Conservation (phyloP, 2,888 invertebrate genomes). For the Caenorhabditis virilis region DNA sequence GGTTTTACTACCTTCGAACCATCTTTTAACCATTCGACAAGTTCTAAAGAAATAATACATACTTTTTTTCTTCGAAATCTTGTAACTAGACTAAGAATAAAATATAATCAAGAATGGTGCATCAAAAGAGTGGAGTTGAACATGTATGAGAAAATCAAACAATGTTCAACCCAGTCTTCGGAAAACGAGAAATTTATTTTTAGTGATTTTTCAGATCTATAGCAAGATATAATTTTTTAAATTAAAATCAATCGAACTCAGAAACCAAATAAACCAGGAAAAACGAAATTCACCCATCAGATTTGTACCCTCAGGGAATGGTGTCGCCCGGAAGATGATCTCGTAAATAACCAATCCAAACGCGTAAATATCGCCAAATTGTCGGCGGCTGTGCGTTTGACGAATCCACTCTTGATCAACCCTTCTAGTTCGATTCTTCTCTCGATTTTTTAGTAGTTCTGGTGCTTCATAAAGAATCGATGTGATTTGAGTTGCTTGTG, state of each 20-base stretch:
- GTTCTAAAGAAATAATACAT: conserved; percentile 23
- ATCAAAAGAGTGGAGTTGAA: too few species aligned
- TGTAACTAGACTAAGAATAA: too few species aligned
- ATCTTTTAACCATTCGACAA: conserved; percentile 53
- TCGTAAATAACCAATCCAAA: conserved; percentile 65
- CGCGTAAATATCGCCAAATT: conserved; percentile 65
- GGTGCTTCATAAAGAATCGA: conserved; percentile 65
- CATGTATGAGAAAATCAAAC: too few species aligned
- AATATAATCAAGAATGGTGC: too few species aligned
- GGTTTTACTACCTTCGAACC: conserved; percentile 57
- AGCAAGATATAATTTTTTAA: too few species aligned
- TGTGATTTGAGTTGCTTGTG: conserved; percentile 60
- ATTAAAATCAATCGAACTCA: too few species aligned
- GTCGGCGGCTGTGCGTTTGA: conserved; percentile 41
- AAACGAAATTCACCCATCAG: conserved; percentile 37
- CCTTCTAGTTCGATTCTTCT: conserved; percentile 53
- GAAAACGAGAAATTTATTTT: too few species aligned
- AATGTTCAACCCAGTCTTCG: too few species aligned
- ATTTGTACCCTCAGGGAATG: conserved; percentile 59
- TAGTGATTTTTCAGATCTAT: background rate
- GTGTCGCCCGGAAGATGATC: conserved; percentile 63
- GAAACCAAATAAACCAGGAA: too few species aligned
- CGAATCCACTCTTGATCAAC: conserved; percentile 56
- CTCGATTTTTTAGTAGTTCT: conserved; percentile 65
- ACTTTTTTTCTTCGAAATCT: background rate